Evolutionary conservation across 2,797 vertebrate genomes (phyloP), one percentile per base, ranked within the genome.

Genomic region (Corythornis leucogaster): DNA sequence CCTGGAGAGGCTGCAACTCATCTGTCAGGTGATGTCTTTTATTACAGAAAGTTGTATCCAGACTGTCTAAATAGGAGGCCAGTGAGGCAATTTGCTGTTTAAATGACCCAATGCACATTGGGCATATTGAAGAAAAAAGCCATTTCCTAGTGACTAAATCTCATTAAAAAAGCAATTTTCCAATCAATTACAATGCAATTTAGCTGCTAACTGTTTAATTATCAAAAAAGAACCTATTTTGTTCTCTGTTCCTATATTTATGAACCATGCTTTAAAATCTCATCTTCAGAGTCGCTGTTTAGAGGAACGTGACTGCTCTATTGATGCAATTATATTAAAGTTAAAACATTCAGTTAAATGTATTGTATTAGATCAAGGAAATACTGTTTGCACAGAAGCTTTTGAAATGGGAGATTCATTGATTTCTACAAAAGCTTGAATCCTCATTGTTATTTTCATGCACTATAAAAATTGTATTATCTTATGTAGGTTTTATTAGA

Each of bases 81-180:
- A 79, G 78, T 20, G 62, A 96, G 85, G 77, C 42, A 94, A 92
- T 96, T 94, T 96, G 78, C 89, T 96, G 80, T 97, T 96, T 87
- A 92, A 97, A 94, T 94, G 95, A 89, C 96, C 92, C 93, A 88
- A 57, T 95, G 92, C 85, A 93, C 90, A 91, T 35, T 80, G 93
- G 89, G 89, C 58, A 64, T 86, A 96, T 81, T 93, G 96, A 90
- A 95, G 86, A 87, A 96, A 92, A 89, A 94, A 54, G 64, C 83
- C 85, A 96, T 97, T 97, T 97, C 95, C 95, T 95, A 87, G 91
- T 96, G 92, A 95, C 97, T 97, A 96, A 97, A 97, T 97, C 96
- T 97, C 97, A 98, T 98, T 98, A 92, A 97, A 97, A 97, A 97
- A 97, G 94, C 96, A 97, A 97, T 97, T 97, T 98, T 94, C 96